These are phyloP conservation scores for Erpetoichthys calabaricus DNA, from an alignment of 2,797 vertebrate genomes.

Conservation along the genomic window DNA sequence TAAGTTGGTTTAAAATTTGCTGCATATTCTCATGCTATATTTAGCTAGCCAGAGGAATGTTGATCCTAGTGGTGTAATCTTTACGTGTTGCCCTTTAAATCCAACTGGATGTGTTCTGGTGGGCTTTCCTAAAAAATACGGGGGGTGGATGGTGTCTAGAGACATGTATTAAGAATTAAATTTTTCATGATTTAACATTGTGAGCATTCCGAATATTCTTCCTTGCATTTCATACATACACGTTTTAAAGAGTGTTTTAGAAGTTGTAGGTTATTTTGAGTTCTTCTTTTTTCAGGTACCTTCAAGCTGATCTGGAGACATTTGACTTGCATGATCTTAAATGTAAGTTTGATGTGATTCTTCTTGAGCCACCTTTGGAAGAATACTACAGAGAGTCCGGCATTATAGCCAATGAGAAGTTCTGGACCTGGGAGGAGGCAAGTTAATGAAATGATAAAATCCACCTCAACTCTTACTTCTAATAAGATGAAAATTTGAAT, in stretches of 20 bases:
- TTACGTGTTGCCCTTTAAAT: neutral
- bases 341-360: conserved; percentile 90
- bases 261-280: too few relatives aligned
- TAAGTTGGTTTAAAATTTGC: neutral
- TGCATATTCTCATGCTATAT: neutral
- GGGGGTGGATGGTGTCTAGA: too few relatives aligned
- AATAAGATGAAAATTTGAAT: too few relatives aligned
- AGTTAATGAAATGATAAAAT: conserved; percentile 17
- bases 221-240: too few relatives aligned
- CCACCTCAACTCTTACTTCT: too few relatives aligned
- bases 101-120: neutral
- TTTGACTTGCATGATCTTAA: conserved; percentile 87
- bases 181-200: too few relatives aligned
- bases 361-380: conserved; percentile 84
- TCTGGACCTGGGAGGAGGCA: conserved; percentile 96
- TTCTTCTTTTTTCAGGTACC: conserved; percentile 56
- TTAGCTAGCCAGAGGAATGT: neutral
- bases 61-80: neutral
- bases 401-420: conserved; percentile 85
- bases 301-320: conserved; percentile 81
- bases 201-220: too few relatives aligned
- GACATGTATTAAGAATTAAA: too few relatives aligned
- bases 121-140: too few relatives aligned
- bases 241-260: too few relatives aligned
- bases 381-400: conserved; percentile 95